Evolutionary conservation across 2,797 vertebrate genomes (phyloP), one percentile per base, ranked within the genome.

Genomic region (Adelosebastes latens): DNA sequence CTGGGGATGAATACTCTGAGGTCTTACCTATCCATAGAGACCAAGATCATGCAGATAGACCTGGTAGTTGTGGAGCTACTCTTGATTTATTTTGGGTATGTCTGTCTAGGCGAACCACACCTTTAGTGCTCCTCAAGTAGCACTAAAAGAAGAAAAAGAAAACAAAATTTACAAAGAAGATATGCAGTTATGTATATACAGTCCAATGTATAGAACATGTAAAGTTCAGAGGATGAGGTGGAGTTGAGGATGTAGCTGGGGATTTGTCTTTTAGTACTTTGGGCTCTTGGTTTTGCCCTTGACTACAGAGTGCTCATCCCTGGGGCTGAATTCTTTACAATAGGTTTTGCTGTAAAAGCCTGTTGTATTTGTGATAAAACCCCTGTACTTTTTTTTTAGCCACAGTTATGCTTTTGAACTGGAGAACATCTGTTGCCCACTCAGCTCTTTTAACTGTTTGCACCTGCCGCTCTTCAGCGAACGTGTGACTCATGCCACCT

Each of bases 371-470:
- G 46, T 63, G 32, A 69, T 13, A 55, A 46, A 59, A 52, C 16
- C 6, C 4, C 0, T 22, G 9, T 31, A 13, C 46, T 59, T 76
- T 52, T 52, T 18, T 1, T 6, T 55, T 14, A 52, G 29, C 29
- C 59, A 6, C 13, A 72, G 53, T 49, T 18, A 53, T 46, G 75
- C 53, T 65, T 80, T 82, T 80, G 66, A 82, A 75, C 42, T 69
- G 11, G 16, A 46, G 32, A 49, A 74, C 84, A 80, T 80, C 70
- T 73, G 77, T 58, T 62, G 18, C 25, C 36, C 34, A 6, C 66
- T 74, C 36, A 22, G 25, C 64, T 52, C 46, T 25, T 49, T 16
- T 74, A 81, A 84, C 46, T 16, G 52, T 68, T 81, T 73, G 55
- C 73, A 80, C 66, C 70, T 85, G 75, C 67, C 20, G 32, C 7